Evolutionary conservation across 2,113 vertebrate species (phyloP), one percentile per base, ranked within the genome.

Genomic region (Cephalophus harveyi): DNA sequence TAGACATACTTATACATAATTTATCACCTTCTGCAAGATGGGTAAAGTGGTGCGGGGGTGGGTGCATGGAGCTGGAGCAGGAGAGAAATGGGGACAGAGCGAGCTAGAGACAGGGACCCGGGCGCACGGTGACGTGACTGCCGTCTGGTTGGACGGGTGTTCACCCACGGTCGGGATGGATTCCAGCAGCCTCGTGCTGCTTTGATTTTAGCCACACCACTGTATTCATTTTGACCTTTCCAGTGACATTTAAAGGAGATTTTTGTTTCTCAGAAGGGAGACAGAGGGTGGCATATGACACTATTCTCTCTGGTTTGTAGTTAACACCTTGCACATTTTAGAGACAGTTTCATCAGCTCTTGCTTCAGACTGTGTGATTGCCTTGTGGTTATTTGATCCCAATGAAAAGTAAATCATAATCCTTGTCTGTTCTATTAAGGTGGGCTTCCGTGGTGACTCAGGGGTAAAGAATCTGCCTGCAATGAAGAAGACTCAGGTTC

Each of bases 231-330:
- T 87, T 76, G 55, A 67, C 50, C 50, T 59, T 84, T 59, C 15
- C 59, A 78, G 48, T 64, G 60, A 9, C 54, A 21, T 74, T 76
- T 74, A 78, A 67, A 85, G 30, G 43, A 88, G 4, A 78, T 25
- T 55, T 90, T 86, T 87, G 14, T 85, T 82, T 92, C 36, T 90
- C 48, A 25, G 43, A 74, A 93, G 60, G 81, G 60, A 71, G 82
- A 52, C 82, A 30, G 15, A 21, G 16, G 5, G 25, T 81, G 36
- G 12, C 46, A n/a, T 5, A 19, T 46, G 60, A 25, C 46, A 36
- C 36, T 1, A 3, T 2, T 60, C 85, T 43, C 8, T 50, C 36
- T 71, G 50, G 30, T 55, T 78, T 25, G 27, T 17, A 43, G 40
- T 52, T 52, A 60, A 71, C 12, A 46, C 40, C n/a, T 82, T 62